Base-by-base conservation (phyloP, 2,888 invertebrate species). In the Volucella bombylans region DNA sequence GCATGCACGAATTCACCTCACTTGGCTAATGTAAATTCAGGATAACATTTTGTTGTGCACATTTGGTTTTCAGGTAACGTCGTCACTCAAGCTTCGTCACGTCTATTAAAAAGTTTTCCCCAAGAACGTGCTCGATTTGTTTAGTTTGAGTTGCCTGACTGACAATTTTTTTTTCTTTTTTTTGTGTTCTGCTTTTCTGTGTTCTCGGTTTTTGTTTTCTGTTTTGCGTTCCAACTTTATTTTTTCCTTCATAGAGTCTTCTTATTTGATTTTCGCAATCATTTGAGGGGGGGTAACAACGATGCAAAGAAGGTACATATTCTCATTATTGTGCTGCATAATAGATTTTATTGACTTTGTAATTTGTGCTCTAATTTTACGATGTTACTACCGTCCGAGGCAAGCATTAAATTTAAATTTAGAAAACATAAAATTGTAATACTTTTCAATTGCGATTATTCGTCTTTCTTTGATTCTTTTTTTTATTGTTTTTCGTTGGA, bases 21-120 rank as follows among this genome's bases (percentile, higher is more conserved):
- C 74, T 85, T 77, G 85, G 85, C 85, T 85, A 85, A 85, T 85
- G 85, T 85, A 85, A 85, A 85, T 85, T 81, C 85, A 77, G 85
- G 68, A 77, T 81, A 85, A 85, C 81, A 81, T 85, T 85, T 80
- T 85, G 85, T 81, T 85, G 81, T 85, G 85, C 81, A 81, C 85
- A 85, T 85, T 85, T 85, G 85, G 85, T 76, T 85, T 85, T 72
- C 85, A 85, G 85, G 85, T 85, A 85, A 72, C 85, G 85, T 85
- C 77, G 69, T 72, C 55, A 77, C 85, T 81, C 45, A 50, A 85
- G 85, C 81, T 85, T 85, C 85, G 85, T 85, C 85, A 85, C 85
- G 85, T 85, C 85, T 85, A 85, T 85, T 85, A 85, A 85, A 85
- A 85, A 85, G 81, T 85, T 85, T 85, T 76, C 43, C 81, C 65